Evolutionary conservation across 2,113 vertebrate genomes (phyloP).

Genomic region (Gavialis gangeticus): DNA sequence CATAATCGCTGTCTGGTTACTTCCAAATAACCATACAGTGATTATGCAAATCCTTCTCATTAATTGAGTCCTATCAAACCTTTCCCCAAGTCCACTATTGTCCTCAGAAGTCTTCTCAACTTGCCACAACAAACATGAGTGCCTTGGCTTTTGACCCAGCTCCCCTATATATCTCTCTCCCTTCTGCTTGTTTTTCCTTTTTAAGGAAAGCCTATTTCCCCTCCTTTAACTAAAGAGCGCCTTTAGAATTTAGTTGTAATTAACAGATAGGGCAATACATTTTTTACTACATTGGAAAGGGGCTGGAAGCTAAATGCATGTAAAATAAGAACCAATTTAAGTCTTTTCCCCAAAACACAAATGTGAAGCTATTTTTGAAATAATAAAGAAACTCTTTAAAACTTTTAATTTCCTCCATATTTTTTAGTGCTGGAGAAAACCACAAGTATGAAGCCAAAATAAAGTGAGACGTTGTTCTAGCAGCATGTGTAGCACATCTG

Average conservation of each 20-base stretch:
- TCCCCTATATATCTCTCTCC: neutral
- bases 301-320: neutral
- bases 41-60: neutral
- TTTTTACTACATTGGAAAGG: neutral
- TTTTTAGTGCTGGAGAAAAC: neutral
- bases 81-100: neutral
- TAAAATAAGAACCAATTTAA: neutral
- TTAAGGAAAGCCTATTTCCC: neutral
- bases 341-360: neutral
- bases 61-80: neutral
- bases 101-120: neutral
- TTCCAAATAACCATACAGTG: slow-evolving; percentile 5
- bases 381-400: neutral
- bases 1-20: neutral
- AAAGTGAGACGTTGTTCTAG: slow-evolving; percentile 2
- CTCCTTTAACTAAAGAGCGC: neutral
- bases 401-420: neutral
- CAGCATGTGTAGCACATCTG: neutral
- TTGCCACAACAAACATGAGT: neutral
- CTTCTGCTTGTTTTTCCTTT: neutral
- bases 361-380: neutral
- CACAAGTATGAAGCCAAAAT: slow-evolving; percentile 5
- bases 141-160: neutral
- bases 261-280: neutral
- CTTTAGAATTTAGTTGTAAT: neutral